phyloP scores from a whole-genome alignment of 1,140 invertebrate species.

The Theocolax elegans region DNA sequence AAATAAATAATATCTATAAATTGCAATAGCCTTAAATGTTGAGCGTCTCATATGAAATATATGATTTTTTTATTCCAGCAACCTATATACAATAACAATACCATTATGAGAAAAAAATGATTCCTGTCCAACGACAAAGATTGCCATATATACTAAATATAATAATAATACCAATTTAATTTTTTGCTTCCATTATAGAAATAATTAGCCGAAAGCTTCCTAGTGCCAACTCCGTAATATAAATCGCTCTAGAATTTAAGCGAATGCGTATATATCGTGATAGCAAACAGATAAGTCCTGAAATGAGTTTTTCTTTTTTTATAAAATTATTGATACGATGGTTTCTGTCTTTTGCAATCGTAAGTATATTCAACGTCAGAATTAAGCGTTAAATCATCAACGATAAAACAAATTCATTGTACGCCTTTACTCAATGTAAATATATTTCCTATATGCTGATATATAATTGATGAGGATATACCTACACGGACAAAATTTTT shows the following conservation, averaged over 20 bases:
- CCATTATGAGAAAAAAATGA: too few species aligned
- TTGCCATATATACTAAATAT: too few species aligned
- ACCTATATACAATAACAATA: too few species aligned
- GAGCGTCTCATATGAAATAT: too few species aligned
- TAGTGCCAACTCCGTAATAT: constrained; percentile 29
- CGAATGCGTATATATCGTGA: neutral
- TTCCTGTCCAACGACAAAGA: too few species aligned
- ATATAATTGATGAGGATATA: neutral
- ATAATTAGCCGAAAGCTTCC: constrained; percentile 18
- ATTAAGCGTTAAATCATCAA: neutral
- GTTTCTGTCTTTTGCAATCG: too few species aligned
- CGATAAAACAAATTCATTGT: neutral
- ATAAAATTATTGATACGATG: too few species aligned
- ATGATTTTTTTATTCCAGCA: too few species aligned
- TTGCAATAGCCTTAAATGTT: too few species aligned
- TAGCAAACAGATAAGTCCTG: too few species aligned
- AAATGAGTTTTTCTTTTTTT: neutral
- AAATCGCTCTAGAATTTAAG: constrained; percentile 2
- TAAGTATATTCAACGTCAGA: too few species aligned
- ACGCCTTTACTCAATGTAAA: constrained; percentile 3
- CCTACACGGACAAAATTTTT: neutral
- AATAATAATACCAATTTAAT: neutral
- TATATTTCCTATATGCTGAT: neutral
- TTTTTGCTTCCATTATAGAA: constrained; percentile 11
- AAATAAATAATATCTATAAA: too few species aligned